Percentiles rank a stretch among this genome's conserved stretches.
Evolutionary conservation across 2,888 invertebrate genomes (phyloP).

Genomic region (Phalangium opilio): DNA sequence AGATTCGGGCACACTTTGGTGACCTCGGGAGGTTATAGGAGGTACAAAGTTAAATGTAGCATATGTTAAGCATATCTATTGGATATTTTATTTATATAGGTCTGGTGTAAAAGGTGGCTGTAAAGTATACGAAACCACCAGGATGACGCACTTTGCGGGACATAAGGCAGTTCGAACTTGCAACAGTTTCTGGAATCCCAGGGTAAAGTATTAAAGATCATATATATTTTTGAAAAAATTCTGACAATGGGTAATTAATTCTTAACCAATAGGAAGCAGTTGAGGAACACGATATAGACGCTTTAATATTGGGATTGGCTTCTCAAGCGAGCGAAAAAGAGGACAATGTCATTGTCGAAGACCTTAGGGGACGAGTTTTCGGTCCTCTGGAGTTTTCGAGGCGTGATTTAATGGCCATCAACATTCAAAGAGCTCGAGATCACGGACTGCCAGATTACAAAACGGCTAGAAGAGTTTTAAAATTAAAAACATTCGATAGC

Average conservation of each 20-base stretch:
- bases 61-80: too few species aligned
- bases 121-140: too few species aligned
- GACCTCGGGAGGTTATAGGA: slow-evolving; percentile 37
- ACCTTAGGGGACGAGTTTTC: slow-evolving; percentile 41
- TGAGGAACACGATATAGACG: slow-evolving; percentile 33
- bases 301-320: slow-evolving; percentile 41
- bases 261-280: slow-evolving; percentile 6
- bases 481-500: slow-evolving; percentile 21
- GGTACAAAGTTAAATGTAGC: too few species aligned
- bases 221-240: neutral
- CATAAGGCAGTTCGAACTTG: slow-evolving; percentile 35
- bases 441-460: slow-evolving; percentile 46
- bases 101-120: too few species aligned
- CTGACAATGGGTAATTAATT: too few species aligned
- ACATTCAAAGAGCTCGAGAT: slow-evolving; percentile 40
- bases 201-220: slow-evolving; percentile 28
- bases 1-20: slow-evolving; percentile 45
- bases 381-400: slow-evolving; percentile 43
- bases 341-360: slow-evolving; percentile 42
- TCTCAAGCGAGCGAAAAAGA: slow-evolving; percentile 40
- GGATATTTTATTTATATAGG: too few species aligned
- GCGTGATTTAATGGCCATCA: slow-evolving; percentile 42
- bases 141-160: too few species aligned
- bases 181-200: slow-evolving; percentile 40
- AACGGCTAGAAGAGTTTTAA: slow-evolving; percentile 37